Conservation (phyloP, 2,888 invertebrate genomes). For the Allophyes oxyacanthae region DNA sequence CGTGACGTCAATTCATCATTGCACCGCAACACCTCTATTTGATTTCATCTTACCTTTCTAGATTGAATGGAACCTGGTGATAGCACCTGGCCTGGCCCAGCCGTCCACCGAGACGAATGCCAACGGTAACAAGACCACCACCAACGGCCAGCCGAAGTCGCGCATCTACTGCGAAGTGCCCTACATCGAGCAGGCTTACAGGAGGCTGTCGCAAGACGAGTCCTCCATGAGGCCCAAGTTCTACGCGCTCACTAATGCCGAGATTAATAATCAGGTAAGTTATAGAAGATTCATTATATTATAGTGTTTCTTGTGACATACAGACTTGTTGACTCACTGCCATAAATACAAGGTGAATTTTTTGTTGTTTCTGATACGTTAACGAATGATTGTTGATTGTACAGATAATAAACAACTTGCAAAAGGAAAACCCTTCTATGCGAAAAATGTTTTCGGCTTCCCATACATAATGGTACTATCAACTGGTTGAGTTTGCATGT, state of each 20-base stretch:
- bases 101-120: constrained; percentile 69
- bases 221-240: constrained; percentile 96
- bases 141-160: constrained; percentile 75
- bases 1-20: no score
- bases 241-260: constrained; percentile 95
- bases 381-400: no score
- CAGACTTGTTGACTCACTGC: no score
- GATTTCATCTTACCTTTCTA: constrained; percentile 38
- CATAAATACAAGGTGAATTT: no score
- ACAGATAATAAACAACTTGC: no score
- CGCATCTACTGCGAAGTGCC: constrained; percentile 86
- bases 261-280: constrained; percentile 89
- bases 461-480: no score
- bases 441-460: no score
- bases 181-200: constrained; percentile 80
- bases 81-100: constrained; percentile 82
- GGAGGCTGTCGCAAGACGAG: constrained; percentile 86
- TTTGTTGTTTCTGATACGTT: no score
- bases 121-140: constrained; percentile 69
- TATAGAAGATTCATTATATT: background rate
- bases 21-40: no score
- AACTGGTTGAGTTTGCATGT: no score
- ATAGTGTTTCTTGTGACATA: no score
- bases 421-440: no score
- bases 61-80: constrained; percentile 88